phyloP scores from a whole-genome alignment of 2,888 invertebrate species.

The Cephus pulcher region DNA sequence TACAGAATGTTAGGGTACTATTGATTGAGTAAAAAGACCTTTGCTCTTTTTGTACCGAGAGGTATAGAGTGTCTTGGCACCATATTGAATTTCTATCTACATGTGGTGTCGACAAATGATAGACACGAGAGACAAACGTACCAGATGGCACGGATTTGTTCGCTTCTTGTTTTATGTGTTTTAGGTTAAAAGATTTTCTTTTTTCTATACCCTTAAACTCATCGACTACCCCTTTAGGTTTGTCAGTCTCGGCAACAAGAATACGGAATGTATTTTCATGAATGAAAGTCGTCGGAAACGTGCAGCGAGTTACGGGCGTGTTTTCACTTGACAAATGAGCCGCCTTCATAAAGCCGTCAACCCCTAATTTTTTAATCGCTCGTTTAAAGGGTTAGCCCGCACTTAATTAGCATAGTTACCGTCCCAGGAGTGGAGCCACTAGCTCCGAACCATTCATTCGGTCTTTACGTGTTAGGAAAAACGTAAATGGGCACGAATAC shows the following conservation, averaged over 20 bases:
- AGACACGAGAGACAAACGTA: constrained; percentile 38
- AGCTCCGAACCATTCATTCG: background rate
- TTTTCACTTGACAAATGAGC: background rate
- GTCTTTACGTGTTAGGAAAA: background rate
- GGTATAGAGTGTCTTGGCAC: constrained; percentile 49
- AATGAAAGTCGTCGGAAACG: constrained; percentile 17
- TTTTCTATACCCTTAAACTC: background rate
- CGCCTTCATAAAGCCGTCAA: background rate
- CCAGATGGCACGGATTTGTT: constrained; percentile 42
- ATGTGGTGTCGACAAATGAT: constrained; percentile 49
- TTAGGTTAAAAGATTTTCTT: background rate
- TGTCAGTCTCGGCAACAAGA: background rate
- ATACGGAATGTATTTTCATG: background rate
- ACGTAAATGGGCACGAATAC: background rate
- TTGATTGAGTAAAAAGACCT: constrained; percentile 24
- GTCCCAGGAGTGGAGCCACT: constrained; percentile 1
- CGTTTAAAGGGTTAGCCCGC: constrained; percentile 44
- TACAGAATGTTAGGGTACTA: background rate
- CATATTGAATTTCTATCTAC: constrained; percentile 59
- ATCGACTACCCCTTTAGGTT: background rate
- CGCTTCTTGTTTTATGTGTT: background rate
- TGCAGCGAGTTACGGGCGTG: constrained; percentile 2
- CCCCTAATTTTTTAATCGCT: constrained; percentile 36
- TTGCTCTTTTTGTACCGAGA: constrained; percentile 40
- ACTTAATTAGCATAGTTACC: constrained; percentile 38